phyloP scores from a whole-genome alignment of 2,113 vertebrate genomes.

The Otis tarda region DNA sequence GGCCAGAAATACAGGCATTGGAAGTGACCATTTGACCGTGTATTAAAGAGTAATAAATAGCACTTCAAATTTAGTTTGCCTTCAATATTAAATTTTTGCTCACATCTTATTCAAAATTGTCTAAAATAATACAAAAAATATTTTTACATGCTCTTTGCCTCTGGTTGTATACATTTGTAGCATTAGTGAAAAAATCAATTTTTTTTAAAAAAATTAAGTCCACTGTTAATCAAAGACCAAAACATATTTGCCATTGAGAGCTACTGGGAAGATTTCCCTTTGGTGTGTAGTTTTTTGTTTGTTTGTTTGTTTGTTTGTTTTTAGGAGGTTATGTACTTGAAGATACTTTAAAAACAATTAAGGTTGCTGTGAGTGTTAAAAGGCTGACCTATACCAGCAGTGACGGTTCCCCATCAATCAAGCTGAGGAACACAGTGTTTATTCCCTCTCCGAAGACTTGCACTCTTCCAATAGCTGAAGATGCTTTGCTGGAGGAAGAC shows the following conservation, averaged over 20 bases:
- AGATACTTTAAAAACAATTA: background rate
- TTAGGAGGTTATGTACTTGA: background rate
- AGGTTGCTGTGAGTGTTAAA: background rate
- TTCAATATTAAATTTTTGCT: background rate
- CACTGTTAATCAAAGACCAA: background rate
- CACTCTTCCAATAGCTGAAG: background rate
- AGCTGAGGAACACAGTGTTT: background rate
- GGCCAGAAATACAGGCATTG: background rate
- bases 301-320: background rate
- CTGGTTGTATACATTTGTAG: background rate
- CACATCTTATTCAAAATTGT: background rate
- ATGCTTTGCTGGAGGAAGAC: background rate
- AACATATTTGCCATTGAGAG: background rate
- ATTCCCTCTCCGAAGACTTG: background rate
- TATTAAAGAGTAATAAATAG: background rate
- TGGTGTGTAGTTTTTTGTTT: accelerated
- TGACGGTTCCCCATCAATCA: background rate
- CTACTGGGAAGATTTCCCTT: background rate
- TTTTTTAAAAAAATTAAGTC: background rate
- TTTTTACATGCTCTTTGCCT: background rate
- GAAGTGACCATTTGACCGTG: background rate
- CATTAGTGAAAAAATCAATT: background rate
- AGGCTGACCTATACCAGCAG: background rate
- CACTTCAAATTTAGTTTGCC: background rate
- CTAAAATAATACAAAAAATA: background rate